Percentiles rank a stretch among this genome's conserved stretches.
Conservation (phyloP, 2,797 vertebrate genomes). For the Poliocrania exsul region DNA sequence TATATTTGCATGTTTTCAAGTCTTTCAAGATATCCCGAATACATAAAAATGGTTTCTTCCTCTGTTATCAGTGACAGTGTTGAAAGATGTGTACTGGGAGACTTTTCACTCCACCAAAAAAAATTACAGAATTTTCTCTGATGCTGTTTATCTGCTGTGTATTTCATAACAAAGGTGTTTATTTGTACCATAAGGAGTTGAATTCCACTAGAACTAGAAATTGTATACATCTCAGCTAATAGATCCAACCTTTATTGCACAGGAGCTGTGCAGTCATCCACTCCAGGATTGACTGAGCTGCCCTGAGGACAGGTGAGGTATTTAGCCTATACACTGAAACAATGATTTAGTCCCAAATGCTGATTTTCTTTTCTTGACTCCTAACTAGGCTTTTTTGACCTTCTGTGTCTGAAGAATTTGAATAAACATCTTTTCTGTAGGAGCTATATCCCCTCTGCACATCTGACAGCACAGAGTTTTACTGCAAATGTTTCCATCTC, state of each 20-base stretch:
- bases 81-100: neutral
- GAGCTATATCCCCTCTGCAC: neutral
- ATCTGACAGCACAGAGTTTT: slow-evolving; percentile 37
- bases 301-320: neutral
- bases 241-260: neutral
- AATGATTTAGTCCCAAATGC: neutral
- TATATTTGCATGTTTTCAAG: neutral
- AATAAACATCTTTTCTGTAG: slow-evolving; percentile 51
- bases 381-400: slow-evolving; percentile 63
- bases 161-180: neutral
- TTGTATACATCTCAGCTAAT: neutral
- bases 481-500: slow-evolving; percentile 40
- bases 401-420: slow-evolving; percentile 58
- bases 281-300: neutral
- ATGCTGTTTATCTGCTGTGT: neutral
- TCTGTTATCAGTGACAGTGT: neutral
- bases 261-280: neutral
- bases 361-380: slow-evolving; percentile 20
- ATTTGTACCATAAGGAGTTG: neutral
- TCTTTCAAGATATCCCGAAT: neutral
- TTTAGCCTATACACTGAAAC: neutral
- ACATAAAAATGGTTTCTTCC: neutral
- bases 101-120: neutral
- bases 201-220: neutral
- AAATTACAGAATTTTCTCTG: neutral